These are phyloP conservation scores for Drymodes brunneopygia DNA, from an alignment of 2,113 vertebrate genomes.

Conservation along the genomic window DNA sequence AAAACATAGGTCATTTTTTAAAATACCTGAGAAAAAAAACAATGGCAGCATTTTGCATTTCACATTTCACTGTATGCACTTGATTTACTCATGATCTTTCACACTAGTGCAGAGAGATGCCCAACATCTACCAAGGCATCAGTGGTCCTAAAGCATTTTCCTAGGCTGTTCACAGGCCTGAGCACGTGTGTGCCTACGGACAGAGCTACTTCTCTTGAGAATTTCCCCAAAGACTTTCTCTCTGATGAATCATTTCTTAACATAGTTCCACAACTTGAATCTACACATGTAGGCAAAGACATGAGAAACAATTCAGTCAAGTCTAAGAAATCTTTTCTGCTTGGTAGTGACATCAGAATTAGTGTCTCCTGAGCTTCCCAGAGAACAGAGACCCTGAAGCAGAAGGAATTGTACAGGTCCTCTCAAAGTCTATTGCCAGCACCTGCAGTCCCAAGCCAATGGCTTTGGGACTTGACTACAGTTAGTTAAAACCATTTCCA, in stretches of 20 bases:
- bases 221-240: not conserved
- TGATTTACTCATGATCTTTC: not conserved
- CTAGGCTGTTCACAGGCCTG: not conserved
- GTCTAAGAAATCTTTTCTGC: not conserved
- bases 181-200: rapidly evolving
- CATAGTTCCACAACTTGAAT: not conserved
- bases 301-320: not conserved
- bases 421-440: not conserved
- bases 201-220: not conserved
- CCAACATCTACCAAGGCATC: not conserved
- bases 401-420: not conserved
- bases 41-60: not conserved
- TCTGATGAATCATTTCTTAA: not conserved
- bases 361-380: not conserved
- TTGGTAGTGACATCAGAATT: not conserved
- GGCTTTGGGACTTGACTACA: not conserved
- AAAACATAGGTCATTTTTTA: constrained; percentile 26
- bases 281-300: not conserved
- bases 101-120: not conserved
- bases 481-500: not conserved
- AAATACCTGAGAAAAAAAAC: not conserved
- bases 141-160: not conserved
- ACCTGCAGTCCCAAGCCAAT: not conserved
- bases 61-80: not conserved
- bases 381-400: not conserved